Conservation (phyloP, 1,140 invertebrate genomes). For the Sogatella furcifera region DNA sequence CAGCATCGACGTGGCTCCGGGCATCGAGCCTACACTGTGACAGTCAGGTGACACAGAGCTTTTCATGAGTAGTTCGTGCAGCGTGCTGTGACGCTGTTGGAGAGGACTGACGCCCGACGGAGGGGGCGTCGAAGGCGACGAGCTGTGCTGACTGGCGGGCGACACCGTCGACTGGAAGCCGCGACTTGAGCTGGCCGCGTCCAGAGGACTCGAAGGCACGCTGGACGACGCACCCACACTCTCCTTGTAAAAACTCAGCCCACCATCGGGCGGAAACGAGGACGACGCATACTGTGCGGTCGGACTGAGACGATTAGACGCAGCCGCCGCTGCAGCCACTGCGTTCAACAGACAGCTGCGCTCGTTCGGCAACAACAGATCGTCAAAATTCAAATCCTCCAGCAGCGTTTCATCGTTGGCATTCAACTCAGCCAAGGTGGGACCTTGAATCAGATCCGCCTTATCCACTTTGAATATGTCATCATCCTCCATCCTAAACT, state of each 20-base stretch:
- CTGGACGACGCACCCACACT: slow-evolving; percentile 3
- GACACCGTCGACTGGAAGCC: slow-evolving; percentile 23
- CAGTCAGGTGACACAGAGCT: slow-evolving; percentile 40
- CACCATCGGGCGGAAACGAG: slow-evolving; percentile 22
- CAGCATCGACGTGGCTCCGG: slow-evolving; percentile 24
- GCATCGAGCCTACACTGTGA: slow-evolving; percentile 44
- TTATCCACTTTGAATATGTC: slow-evolving; percentile 85
- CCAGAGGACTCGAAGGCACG: slow-evolving; percentile 14
- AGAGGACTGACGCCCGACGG: slow-evolving; percentile 31
- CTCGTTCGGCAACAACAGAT: slow-evolving; percentile 63
- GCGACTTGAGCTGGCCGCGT: neutral
- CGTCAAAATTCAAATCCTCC: slow-evolving; percentile 76
- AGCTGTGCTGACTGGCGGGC: slow-evolving; percentile 38
- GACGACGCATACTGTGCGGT: slow-evolving; percentile 9
- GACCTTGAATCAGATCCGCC: slow-evolving; percentile 68
- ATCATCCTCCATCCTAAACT: slow-evolving; percentile 67
- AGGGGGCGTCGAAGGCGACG: slow-evolving; percentile 36
- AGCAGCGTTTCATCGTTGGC: slow-evolving; percentile 67
- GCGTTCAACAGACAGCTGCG: slow-evolving; percentile 33
- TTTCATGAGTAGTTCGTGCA: slow-evolving; percentile 56
- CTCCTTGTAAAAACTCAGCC: slow-evolving; percentile 14
- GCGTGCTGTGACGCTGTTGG: slow-evolving; percentile 37
- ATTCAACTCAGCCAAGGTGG: slow-evolving; percentile 78
- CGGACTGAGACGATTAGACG: neutral
- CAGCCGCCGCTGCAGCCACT: slow-evolving; percentile 1